Evolutionary conservation across 2,888 invertebrate species (phyloP), one percentile per base, ranked within the genome.

Genomic region (Eugnorisma glareosa): DNA sequence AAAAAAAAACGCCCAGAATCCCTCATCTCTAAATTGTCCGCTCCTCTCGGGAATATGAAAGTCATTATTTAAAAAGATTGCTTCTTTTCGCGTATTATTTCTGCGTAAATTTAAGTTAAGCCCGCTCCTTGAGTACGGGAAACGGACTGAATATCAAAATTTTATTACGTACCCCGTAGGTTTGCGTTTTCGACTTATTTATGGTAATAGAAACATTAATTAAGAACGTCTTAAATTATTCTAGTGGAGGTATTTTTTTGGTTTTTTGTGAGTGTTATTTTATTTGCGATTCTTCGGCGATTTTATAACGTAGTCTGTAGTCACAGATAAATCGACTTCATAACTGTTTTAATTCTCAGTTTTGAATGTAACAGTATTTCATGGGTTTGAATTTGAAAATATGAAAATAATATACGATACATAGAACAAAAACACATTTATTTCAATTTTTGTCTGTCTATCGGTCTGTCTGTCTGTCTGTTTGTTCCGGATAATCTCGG

Each of bases 41-140:
- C 92, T 68, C 92, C 95, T 95, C 93, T 67, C 7, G 92, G 93
- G 96, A 96, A 96, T 96, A 96, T 96, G 96, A 96, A 95, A 94
- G 96, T 93, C 96, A 94, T 96, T 96, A 96, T 96, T 96, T 96
- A 95, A 96, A 95, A 96, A 95, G 94, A 94, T 94, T 93, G 95
- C 95, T 75, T 91, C 92, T 81, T 85, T 93, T 92, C 91, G 90
- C 94, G 93, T 95, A 96, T 96, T 96, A 96, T 96, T 96, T 96
- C 93, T 92, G 95, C 94, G 95, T 96, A 96, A 96, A 96, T 96
- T 95, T 94, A 91, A 94, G 92, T 94, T 93, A 94, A 96, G 94
- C 94, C 91, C 89, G 88, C 61, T 75, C 91, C 94, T 93, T 82
- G 91, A 94, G 91, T 84, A 71, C 83, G 73, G 69, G 67, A 48